phyloP scores from a whole-genome alignment of 2,888 invertebrate genomes.

The Euproctis similis region DNA sequence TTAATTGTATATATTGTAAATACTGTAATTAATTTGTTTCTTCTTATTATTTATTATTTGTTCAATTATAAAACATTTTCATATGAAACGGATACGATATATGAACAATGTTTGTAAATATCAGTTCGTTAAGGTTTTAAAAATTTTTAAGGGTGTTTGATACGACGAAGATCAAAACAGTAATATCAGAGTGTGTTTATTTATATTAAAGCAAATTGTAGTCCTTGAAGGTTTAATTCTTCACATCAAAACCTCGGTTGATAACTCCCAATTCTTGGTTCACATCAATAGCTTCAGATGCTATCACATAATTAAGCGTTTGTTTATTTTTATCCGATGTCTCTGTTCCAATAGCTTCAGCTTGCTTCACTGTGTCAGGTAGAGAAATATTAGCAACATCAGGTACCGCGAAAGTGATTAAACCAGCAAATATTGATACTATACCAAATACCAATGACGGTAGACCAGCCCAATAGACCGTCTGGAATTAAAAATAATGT shows the following conservation, averaged over 20 bases:
- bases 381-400: constrained; percentile 44
- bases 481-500: constrained; percentile 25
- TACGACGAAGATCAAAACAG: too few relatives aligned
- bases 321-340: constrained; percentile 1
- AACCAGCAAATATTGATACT: constrained; percentile 40
- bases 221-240: too few relatives aligned
- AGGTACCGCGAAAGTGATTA: constrained; percentile 47
- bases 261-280: constrained; percentile 4
- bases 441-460: constrained; percentile 50
- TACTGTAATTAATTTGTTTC: too few relatives aligned
- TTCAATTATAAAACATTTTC: too few relatives aligned
- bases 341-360: constrained; percentile 42
- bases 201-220: too few relatives aligned
- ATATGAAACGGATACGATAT: too few relatives aligned
- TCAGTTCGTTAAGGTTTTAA: too few relatives aligned
- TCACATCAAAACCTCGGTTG: constrained; percentile 14
- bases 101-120: too few relatives aligned
- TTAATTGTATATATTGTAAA: too few relatives aligned
- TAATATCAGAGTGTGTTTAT: too few relatives aligned
- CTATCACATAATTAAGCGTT: constrained; percentile 9
- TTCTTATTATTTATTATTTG: too few relatives aligned
- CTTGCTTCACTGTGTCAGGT: constrained; percentile 53
- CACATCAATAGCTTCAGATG: constrained; percentile 4
- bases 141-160: too few relatives aligned
- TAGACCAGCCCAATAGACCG: constrained; percentile 48